A percentile compares a stretch with the other conserved stretches of the same genome.
Conservation (phyloP, 2,888 invertebrate genomes). For the Auanema freiburgensis region DNA sequence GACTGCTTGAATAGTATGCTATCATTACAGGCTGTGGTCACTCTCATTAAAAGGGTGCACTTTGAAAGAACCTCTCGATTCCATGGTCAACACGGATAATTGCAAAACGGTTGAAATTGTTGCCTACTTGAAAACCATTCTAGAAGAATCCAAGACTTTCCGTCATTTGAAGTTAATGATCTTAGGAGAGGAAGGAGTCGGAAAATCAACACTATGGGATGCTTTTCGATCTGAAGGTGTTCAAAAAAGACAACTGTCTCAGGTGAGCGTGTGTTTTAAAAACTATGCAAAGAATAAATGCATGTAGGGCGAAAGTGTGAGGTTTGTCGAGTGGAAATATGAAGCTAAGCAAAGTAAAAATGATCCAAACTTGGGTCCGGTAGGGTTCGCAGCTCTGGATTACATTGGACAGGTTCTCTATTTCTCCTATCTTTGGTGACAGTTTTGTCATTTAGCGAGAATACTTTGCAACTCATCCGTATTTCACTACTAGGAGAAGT, state of each 20-base stretch:
- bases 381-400: slow-evolving; percentile 89
- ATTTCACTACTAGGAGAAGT: slow-evolving; percentile 91
- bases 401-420: slow-evolving; percentile 90
- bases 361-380: slow-evolving; percentile 75
- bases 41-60: slow-evolving; percentile 86
- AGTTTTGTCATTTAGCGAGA: slow-evolving; percentile 71
- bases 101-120: slow-evolving; percentile 91
- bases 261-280: not conserved
- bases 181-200: slow-evolving; percentile 74
- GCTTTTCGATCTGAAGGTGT: slow-evolving; percentile 34
- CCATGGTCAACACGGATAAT: slow-evolving; percentile 86
- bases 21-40: slow-evolving; percentile 86
- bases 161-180: slow-evolving; percentile 83
- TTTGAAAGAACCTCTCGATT: slow-evolving; percentile 78
- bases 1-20: too few species aligned
- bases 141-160: slow-evolving; percentile 81
- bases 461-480: slow-evolving; percentile 97
- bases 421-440: too few species aligned
- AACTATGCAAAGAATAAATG: not conserved
- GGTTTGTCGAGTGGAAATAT: slow-evolving; percentile 91
- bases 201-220: slow-evolving; percentile 71
- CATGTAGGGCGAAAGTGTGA: slow-evolving; percentile 70
- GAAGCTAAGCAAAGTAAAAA: slow-evolving; percentile 69
- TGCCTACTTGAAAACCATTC: slow-evolving; percentile 80
- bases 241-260: slow-evolving; percentile 64